Percentiles rank a stretch among this genome's conserved stretches.
Conservation (phyloP, 2,113 vertebrate genomes). For the Sceloporus undulatus region DNA sequence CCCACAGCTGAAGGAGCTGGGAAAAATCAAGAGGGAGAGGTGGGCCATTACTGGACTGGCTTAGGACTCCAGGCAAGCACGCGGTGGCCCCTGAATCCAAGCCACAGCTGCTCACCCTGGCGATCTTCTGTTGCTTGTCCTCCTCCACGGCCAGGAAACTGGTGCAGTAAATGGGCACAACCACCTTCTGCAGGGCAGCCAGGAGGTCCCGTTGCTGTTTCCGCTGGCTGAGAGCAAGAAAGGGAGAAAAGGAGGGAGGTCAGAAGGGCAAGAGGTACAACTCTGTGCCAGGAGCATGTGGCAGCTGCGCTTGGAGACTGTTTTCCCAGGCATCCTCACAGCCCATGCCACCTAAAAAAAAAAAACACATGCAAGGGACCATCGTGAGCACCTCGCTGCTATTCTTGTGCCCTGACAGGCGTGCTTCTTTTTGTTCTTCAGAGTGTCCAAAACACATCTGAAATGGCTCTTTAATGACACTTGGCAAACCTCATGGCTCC, state of each 20-base stretch:
- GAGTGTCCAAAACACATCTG: no score
- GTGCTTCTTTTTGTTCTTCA: no score
- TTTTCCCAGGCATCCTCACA: no score
- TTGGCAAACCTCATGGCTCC: no score
- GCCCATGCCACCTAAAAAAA: no score
- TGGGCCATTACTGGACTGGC: background rate
- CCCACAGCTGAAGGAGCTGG: conserved; percentile 96
- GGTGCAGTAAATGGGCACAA: conserved; percentile 98
- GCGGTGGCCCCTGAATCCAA: background rate
- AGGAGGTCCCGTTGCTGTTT: conserved; percentile 96
- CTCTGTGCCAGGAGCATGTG: no score
- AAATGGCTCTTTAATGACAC: no score
- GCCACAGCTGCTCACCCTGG: conserved; percentile 79
- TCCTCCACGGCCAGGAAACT: conserved; percentile 97
- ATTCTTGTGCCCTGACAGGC: no score
- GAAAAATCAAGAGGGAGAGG: conserved; percentile 27
- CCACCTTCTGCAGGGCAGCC: conserved; percentile 96
- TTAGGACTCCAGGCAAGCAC: background rate
- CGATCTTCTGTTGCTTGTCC: conserved; percentile 98
- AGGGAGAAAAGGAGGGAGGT: background rate
- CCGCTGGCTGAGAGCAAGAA: conserved; percentile 84
- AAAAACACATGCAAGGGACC: no score
- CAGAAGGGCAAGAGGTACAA: no score
- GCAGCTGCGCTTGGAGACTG: no score
- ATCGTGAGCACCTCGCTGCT: no score